Evolutionary conservation across 2,113 vertebrate species (phyloP).

Genomic region (Bujurquina vittata): DNA sequence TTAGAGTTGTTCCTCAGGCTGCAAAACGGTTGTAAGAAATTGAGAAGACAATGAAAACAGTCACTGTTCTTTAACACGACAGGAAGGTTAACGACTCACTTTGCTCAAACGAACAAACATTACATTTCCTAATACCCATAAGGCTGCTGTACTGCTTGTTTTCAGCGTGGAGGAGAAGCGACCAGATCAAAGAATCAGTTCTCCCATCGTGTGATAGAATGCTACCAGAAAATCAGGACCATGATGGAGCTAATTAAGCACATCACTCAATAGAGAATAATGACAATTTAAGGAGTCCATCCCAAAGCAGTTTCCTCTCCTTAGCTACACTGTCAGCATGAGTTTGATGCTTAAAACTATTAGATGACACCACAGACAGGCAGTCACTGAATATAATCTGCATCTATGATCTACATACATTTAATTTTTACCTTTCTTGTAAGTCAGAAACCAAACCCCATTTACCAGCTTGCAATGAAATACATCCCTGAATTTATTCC

Average conservation of each 20-base stretch:
- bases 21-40: background rate
- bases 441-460: conserved; percentile 10
- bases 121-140: background rate
- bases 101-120: background rate
- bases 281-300: background rate
- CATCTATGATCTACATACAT: background rate
- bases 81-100: background rate
- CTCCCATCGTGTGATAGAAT: background rate
- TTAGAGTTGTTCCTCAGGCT: background rate
- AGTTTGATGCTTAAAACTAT: background rate
- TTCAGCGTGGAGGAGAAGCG: background rate
- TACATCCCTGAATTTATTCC: conserved; percentile 58
- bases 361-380: background rate
- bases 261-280: background rate
- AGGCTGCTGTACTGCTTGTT: background rate
- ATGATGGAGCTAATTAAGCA: background rate
- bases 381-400: background rate
- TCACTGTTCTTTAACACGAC: background rate
- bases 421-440: conserved; percentile 14
- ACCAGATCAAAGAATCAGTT: background rate
- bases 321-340: background rate
- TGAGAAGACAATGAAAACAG: background rate
- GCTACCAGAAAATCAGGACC: background rate
- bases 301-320: background rate
- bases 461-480: conserved; percentile 23